These are phyloP conservation scores for Cartodere bifasciata DNA, from an alignment of 2,888 invertebrate species.

Conservation along the genomic window DNA sequence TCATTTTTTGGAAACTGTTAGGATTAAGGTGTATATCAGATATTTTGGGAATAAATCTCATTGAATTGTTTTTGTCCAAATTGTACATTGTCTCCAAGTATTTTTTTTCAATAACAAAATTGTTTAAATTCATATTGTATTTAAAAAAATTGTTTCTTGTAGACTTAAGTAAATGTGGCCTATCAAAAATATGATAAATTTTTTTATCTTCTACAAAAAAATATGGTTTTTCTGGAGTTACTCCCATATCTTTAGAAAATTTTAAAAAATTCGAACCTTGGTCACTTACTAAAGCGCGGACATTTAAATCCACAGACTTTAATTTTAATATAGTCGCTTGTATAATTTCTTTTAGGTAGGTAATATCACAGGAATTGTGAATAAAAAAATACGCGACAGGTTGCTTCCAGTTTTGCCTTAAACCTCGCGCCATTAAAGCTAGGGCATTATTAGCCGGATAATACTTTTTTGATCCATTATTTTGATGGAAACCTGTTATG, in stretches of 20 bases:
- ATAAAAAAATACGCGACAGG: constrained; percentile 14
- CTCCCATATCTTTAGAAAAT: constrained; percentile 10
- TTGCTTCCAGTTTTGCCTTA: constrained; percentile 15
- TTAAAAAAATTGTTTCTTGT: constrained; percentile 15
- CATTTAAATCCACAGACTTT: constrained; percentile 9
- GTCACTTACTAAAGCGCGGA: constrained; percentile 12
- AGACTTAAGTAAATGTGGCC: constrained; percentile 16
- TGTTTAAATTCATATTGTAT: constrained; percentile 11
- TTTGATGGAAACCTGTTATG: constrained; percentile 13
- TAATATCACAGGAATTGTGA: constrained; percentile 3
- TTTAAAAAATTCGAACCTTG: constrained; percentile 14
- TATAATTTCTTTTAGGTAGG: constrained; percentile 8
- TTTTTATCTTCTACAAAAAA: constrained; percentile 14
- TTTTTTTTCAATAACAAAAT: constrained; percentile 12
- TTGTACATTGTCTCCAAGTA: constrained; percentile 13
- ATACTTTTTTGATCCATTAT: constrained; percentile 8
- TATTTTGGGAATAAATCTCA: constrained; percentile 13
- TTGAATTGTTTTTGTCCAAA: constrained; percentile 6
- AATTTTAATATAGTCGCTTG: constrained; percentile 7
- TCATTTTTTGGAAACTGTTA: constrained; percentile 16
- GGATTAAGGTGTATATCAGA: constrained; percentile 15
- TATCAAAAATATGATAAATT: constrained; percentile 17
- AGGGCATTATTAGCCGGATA: constrained; percentile 9
- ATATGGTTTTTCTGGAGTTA: constrained; percentile 12
- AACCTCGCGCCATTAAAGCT: constrained; percentile 14